Percentiles rank a stretch among this genome's conserved stretches.
Conservation (phyloP, 2,888 invertebrate species). For the Achlya flavicornis region DNA sequence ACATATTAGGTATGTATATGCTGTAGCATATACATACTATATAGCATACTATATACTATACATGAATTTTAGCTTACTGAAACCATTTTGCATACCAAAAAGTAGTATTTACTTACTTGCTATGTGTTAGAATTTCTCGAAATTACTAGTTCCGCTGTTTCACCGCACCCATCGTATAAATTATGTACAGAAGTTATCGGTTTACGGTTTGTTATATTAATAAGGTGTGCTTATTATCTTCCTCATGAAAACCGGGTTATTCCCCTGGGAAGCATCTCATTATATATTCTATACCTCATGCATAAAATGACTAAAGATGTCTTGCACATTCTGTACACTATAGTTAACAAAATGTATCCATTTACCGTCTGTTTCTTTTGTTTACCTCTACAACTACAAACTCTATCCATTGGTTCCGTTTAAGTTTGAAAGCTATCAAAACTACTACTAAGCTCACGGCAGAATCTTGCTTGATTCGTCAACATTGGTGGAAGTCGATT, state of each 20-base stretch:
- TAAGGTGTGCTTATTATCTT: neutral
- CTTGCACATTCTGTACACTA: no score
- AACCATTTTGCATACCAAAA: no score
- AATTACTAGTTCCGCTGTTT: neutral
- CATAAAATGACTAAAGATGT: neutral
- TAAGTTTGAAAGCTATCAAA: slow-evolving; percentile 3
- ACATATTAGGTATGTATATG: no score
- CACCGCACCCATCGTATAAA: neutral
- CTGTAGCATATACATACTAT: no score
- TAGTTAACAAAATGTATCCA: neutral
- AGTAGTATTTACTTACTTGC: no score
- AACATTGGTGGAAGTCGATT: neutral
- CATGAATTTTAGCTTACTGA: no score
- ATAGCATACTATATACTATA: no score
- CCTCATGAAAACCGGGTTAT: neutral
- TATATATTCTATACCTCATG: neutral
- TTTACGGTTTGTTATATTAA: neutral
- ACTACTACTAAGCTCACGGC: neutral
- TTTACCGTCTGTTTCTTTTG: neutral
- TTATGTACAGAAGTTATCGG: neutral
- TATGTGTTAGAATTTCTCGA: neutral
- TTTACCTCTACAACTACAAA: neutral
- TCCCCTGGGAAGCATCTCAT: neutral
- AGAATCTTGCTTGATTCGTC: neutral
- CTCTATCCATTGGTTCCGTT: neutral